These are phyloP conservation scores for Eulithis testata DNA, from an alignment of 2,888 invertebrate species.

Conservation along the genomic window DNA sequence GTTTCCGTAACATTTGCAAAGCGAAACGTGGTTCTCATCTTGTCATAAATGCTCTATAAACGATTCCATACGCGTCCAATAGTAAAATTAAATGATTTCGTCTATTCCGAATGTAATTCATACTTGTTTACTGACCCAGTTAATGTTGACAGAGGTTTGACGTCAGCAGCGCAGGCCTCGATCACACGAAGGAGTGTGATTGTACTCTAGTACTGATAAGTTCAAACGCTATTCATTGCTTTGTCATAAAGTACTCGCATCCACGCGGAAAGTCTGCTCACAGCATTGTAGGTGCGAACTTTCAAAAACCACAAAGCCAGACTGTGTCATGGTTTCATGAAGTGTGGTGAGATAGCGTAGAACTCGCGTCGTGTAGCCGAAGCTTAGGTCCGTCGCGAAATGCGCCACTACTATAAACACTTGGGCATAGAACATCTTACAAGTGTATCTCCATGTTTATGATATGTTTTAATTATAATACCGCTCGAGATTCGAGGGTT, in stretches of 20 bases:
- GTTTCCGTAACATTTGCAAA: slow-evolving; percentile 3
- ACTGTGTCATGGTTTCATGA: background rate
- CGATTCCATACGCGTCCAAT: slow-evolving; percentile 46
- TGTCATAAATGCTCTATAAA: slow-evolving; percentile 25
- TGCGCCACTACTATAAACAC: slow-evolving; percentile 61
- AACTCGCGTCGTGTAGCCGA: slow-evolving; percentile 5
- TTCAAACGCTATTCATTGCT: slow-evolving; percentile 4
- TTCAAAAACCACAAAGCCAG: background rate
- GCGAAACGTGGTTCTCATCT: slow-evolving; percentile 9
- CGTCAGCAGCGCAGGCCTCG: slow-evolving; percentile 62
- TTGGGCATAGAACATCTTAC: slow-evolving; percentile 59
- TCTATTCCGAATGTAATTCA: slow-evolving; percentile 70
- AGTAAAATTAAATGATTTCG: slow-evolving; percentile 61
- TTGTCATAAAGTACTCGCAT: background rate
- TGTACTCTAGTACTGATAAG: slow-evolving; percentile 5
- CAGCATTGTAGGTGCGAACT: no score
- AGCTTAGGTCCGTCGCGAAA: slow-evolving; percentile 58
- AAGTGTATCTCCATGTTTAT: slow-evolving; percentile 56
- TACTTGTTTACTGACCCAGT: slow-evolving; percentile 78
- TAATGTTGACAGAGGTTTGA: slow-evolving; percentile 77
- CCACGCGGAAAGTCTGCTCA: no score
- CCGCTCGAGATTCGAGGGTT: slow-evolving; percentile 47
- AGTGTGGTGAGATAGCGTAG: background rate
- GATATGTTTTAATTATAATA: slow-evolving; percentile 61
- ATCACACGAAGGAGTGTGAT: slow-evolving; percentile 13